Conservation (phyloP, 2,888 invertebrate genomes). For the Sarcophaga caerulescens region DNA sequence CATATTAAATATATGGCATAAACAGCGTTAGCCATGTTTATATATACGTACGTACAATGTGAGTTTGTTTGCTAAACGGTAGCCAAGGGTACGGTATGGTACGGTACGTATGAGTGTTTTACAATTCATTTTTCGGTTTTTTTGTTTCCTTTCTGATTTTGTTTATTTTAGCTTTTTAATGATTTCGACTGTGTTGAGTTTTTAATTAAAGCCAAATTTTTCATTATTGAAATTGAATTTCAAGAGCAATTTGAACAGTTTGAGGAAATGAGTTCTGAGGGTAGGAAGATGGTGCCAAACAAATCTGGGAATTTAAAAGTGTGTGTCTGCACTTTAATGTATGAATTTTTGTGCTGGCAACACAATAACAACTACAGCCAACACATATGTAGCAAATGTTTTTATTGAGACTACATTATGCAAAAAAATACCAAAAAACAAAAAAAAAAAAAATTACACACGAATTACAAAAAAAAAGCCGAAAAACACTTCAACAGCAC, state of each 20-base stretch:
- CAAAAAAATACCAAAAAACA: constrained; percentile 38
- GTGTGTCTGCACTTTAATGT: constrained; percentile 39
- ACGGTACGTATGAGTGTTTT: constrained; percentile 60
- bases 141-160: constrained; percentile 9
- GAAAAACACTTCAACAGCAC: constrained; percentile 48
- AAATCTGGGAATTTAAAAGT: constrained; percentile 41
- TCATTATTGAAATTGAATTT: constrained; percentile 66
- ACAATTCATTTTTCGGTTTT: constrained; percentile 50
- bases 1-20: not conserved
- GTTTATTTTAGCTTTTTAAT: constrained; percentile 61
- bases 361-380: too few species aligned
- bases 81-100: not conserved
- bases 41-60: constrained; percentile 52
- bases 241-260: constrained; percentile 43
- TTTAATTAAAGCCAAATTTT: constrained; percentile 68
- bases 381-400: constrained; percentile 68
- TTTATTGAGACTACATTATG: constrained; percentile 65
- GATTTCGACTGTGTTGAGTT: constrained; percentile 62
- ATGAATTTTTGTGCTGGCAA: constrained; percentile 47
- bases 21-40: not conserved
- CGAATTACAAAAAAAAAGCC: constrained; percentile 29
- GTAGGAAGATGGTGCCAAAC: not conserved
- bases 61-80: not conserved
- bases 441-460: constrained; percentile 51
- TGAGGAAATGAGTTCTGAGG: not conserved